Conservation (phyloP, 2,113 vertebrate species). For the Crotalus viridis region DNA sequence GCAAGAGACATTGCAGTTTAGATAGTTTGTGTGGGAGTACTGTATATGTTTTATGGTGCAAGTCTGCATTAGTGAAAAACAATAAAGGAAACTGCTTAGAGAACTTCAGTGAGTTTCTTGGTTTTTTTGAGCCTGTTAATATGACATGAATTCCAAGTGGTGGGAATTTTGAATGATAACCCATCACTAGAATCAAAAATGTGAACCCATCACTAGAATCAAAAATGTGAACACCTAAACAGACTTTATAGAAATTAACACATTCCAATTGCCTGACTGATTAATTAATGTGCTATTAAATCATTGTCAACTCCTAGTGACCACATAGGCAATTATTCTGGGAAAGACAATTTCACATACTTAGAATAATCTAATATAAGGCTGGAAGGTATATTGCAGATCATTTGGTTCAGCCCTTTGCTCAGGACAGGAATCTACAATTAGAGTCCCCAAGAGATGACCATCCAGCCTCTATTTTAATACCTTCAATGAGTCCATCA, state of each 20-base stretch:
- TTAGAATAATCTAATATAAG: neutral
- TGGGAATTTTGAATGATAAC: neutral
- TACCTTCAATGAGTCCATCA: neutral
- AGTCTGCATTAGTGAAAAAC: neutral
- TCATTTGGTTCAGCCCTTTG: neutral
- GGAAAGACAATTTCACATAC: constrained; percentile 30
- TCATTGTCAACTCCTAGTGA: neutral
- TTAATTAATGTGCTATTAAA: neutral
- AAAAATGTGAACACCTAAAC: neutral
- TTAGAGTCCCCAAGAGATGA: neutral
- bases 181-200: neutral
- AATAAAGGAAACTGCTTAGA: neutral
- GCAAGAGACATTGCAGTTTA: neutral
- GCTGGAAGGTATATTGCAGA: neutral
- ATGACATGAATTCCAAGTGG: neutral
- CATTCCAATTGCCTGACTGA: neutral
- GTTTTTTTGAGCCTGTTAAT: neutral
- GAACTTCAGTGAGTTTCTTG: neutral
- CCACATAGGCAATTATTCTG: neutral
- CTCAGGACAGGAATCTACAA: neutral
- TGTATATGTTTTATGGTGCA: neutral
- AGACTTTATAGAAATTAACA: neutral
- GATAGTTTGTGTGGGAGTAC: neutral
- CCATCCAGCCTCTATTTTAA: neutral
- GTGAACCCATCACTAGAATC: neutral